Percentiles rank a stretch among this genome's conserved stretches.
These are phyloP conservation scores for Melanotaenia trifasciata DNA, from an alignment of 2,797 vertebrate genomes.

Conservation along the genomic window DNA sequence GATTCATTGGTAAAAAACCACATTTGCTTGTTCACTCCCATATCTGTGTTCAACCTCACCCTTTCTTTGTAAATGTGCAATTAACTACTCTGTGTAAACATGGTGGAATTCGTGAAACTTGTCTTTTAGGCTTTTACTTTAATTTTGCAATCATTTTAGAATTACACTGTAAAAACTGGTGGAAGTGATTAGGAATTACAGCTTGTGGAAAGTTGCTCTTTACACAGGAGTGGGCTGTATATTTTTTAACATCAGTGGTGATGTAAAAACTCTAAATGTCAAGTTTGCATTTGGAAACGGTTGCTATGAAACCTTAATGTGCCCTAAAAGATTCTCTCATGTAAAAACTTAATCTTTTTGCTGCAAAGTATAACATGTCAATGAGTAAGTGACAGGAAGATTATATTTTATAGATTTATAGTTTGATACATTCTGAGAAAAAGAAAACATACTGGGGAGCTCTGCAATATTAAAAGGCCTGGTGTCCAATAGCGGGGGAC, in stretches of 20 bases:
- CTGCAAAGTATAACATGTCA: too few relatives aligned
- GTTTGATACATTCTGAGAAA: neutral
- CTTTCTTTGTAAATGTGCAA: slow-evolving; percentile 1
- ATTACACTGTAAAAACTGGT: neutral
- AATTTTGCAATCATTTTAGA: neutral
- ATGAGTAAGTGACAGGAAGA: neutral
- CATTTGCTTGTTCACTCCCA: slow-evolving; percentile 33
- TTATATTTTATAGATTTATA: neutral
- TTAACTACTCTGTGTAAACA: neutral
- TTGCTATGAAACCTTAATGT: neutral
- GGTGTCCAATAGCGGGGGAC: too few relatives aligned
- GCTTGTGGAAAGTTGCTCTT: neutral
- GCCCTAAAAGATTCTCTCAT: neutral
- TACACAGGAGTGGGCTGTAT: neutral
- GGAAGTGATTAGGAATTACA: neutral
- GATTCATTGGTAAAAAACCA: slow-evolving; percentile 44
- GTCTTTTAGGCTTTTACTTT: neutral
- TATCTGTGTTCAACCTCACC: slow-evolving; percentile 42
- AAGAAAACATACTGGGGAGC: too few relatives aligned
- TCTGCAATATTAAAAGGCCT: too few relatives aligned
- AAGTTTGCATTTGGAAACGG: neutral
- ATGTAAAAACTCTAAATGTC: neutral
- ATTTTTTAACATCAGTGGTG: neutral
- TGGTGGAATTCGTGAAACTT: neutral
- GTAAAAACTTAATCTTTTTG: neutral